Conservation (phyloP, 2,888 invertebrate species). For the Diaphora mendica region DNA sequence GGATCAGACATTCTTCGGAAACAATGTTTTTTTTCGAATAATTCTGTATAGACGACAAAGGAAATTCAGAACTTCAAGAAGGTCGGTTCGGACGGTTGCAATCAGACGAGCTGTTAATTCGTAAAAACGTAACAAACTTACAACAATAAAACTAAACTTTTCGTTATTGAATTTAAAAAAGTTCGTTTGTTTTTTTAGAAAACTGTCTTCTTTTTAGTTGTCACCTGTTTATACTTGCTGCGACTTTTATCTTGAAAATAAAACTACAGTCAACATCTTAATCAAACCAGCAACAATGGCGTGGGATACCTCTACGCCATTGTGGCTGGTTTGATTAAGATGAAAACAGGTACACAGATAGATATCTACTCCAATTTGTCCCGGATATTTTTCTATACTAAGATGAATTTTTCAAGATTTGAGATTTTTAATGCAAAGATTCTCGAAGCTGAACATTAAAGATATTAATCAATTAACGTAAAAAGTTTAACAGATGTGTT, state of each 20-base stretch:
- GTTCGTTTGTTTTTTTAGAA: neutral
- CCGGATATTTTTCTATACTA: neutral
- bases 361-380: neutral
- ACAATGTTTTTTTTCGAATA: too few relatives aligned
- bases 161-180: neutral
- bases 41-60: too few relatives aligned
- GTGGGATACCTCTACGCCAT: neutral
- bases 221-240: neutral
- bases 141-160: too few relatives aligned
- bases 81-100: too few relatives aligned
- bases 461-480: conserved; percentile 15
- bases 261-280: too few relatives aligned
- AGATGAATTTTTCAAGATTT: neutral
- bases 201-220: neutral
- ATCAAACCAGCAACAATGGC: too few relatives aligned
- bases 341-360: neutral
- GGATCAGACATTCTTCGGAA: too few relatives aligned
- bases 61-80: too few relatives aligned
- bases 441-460: neutral
- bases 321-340: too few relatives aligned
- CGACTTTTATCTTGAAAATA: neutral
- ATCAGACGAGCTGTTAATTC: too few relatives aligned
- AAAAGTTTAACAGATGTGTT: conserved; percentile 31
- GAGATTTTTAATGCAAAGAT: neutral
- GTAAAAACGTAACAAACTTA: too few relatives aligned